Evolutionary conservation across 1,140 invertebrate genomes (phyloP), one percentile per base, ranked within the genome.

Genomic region (Neotoxoptera formosana): DNA sequence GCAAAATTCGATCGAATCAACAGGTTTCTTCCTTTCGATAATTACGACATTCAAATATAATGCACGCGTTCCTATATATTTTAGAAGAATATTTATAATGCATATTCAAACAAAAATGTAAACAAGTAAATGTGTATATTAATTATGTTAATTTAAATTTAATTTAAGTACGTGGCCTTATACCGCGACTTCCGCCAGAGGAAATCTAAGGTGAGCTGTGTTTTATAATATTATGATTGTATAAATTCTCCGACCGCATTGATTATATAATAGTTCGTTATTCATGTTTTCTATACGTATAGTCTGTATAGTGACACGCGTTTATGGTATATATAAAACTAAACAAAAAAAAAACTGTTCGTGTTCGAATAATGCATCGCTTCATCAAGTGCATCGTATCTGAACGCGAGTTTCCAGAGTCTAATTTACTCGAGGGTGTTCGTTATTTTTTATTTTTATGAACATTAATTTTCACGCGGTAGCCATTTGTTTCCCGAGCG

Each of bases 401-500:
- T 30, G 84, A 47, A 86, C 30, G 45, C 87, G 48, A 89, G n/a
- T 41, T 89, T 56, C 34, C 21, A 36, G 48, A n/a, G 48, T 53
- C 88, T 56, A 56, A 89, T 89, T 89, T 56, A 34, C 48, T 56
- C 21, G 34, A 76, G 88, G 34, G 34, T 53, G 88, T 89, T 89
- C 48, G 47, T 89, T 51, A 53, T 89, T 89, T 89, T 53, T 51
- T 88, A 3, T 60, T 41, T 91, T 91, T 34, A 76, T 47, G 45
- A 76, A 91, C 90, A 91, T 92, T 83, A 92, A 92, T 92, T 83
- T 92, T 83, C 67, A 51, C 91, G 91, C 91, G 60, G 67, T 91
- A 45, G 60, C 90, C 90, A 90, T 90, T 90, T 90, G 89, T 81
- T 81, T 76, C 45, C 41, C 90, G n/a, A 36, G 47, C 1, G 17